These are phyloP conservation scores for Diprion similis DNA, from an alignment of 1,140 invertebrate genomes.

Conservation along the genomic window DNA sequence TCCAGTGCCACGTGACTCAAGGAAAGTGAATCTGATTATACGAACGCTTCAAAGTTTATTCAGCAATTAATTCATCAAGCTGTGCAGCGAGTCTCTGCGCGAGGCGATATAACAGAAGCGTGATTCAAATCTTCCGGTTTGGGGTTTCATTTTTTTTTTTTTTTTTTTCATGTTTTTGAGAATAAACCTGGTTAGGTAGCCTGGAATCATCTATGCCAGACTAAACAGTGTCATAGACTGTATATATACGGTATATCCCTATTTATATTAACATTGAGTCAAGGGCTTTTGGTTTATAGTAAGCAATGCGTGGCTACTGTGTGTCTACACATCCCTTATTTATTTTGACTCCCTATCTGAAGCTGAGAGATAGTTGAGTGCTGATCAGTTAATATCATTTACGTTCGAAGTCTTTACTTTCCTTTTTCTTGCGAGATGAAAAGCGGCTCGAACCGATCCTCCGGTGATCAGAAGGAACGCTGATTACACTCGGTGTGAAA, in stretches of 20 bases:
- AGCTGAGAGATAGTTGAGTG: neutral
- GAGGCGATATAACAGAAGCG: neutral
- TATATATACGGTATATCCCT: slow-evolving; percentile 1
- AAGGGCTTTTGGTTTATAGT: slow-evolving; percentile 3
- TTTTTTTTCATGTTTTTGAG: neutral
- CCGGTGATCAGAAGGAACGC: neutral
- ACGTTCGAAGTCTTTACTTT: neutral
- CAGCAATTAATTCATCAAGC: neutral
- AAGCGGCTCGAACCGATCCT: neutral
- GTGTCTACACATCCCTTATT: neutral
- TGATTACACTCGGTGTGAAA: neutral
- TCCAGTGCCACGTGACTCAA: neutral
- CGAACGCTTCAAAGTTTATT: neutral
- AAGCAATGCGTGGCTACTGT: slow-evolving; percentile 1
- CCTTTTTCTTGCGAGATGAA: too few relatives aligned
- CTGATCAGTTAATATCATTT: neutral
- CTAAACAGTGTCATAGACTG: neutral
- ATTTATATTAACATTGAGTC: neutral
- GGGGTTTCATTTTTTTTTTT: too few relatives aligned
- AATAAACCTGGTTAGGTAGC: neutral
- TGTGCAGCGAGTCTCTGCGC: neutral
- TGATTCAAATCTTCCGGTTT: neutral
- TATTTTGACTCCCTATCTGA: slow-evolving; percentile 1
- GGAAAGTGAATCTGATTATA: neutral
- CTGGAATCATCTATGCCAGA: slow-evolving; percentile 5